Percentiles rank a stretch among this genome's conserved stretches.
phyloP scores from a whole-genome alignment of 2,113 vertebrate species.

The Channa argus region DNA sequence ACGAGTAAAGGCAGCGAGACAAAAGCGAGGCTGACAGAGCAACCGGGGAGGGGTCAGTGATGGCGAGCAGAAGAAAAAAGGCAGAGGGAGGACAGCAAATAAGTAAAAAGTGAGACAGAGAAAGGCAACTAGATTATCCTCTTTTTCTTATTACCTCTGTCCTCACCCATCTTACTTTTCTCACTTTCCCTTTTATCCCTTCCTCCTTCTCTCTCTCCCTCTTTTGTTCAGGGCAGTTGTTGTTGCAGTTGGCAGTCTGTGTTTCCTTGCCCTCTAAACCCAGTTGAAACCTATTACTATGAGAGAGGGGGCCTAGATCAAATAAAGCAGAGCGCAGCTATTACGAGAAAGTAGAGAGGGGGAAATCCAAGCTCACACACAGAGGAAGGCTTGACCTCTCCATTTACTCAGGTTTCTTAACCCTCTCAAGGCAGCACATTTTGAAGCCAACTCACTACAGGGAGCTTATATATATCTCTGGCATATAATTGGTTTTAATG shows the following conservation, averaged over 20 bases:
- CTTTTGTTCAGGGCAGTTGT: slow-evolving; percentile 32
- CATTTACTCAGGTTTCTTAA: slow-evolving; percentile 25
- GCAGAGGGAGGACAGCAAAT: background rate
- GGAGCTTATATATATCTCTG: background rate
- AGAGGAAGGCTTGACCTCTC: slow-evolving; percentile 4
- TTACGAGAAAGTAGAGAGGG: slow-evolving; percentile 64
- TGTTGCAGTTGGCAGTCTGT: slow-evolving; percentile 47
- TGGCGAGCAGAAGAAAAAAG: background rate
- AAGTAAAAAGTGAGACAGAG: background rate
- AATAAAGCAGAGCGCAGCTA: slow-evolving; percentile 65
- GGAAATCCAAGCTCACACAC: slow-evolving; percentile 50
- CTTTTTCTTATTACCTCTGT: background rate
- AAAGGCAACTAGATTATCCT: background rate
- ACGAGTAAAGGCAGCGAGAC: slow-evolving; percentile 12
- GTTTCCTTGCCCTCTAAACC: slow-evolving; percentile 51
- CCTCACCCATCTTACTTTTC: background rate
- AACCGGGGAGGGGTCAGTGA: background rate
- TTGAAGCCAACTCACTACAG: background rate
- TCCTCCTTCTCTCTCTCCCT: background rate
- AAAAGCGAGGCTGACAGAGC: slow-evolving; percentile 28
- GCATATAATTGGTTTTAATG: background rate
- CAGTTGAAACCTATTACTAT: slow-evolving; percentile 64
- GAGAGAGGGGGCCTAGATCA: slow-evolving; percentile 53
- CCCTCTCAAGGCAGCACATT: background rate
- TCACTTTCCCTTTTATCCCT: background rate